Evolutionary conservation across 53 echinoderm and acorn worm species (phyloP), one percentile per base, ranked within the genome.

Genomic region (Crossaster papposus): DNA sequence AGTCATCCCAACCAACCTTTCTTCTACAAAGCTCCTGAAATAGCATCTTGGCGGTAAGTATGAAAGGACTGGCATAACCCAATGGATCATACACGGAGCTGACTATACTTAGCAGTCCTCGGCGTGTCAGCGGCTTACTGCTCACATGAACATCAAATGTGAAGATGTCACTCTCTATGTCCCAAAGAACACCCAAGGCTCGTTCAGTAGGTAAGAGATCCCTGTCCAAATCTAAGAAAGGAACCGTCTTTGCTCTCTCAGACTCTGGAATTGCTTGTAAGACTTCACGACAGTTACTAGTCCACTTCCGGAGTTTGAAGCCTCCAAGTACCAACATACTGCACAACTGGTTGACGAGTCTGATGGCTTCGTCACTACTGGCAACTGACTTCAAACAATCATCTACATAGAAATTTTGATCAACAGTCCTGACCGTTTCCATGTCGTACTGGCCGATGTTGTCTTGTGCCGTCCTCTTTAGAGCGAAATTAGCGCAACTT

Each of bases 341-440:
- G 32, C 32, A 30, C 20, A 81, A 30, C 29, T 68, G 64, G 8
- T 79, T 32, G 18, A 89, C 33, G 32, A 91, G 38, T 30, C 31
- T 75, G 0, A 36, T 71, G 55, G 91, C 93, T 17, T 88, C 88
- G 33, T 81, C 79, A 0, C 55, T 54, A 14, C 82, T 78, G 36
- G 30, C 30, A 13, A 93, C 93, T 22, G 93, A 88, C 72, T 88
- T 93, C 37, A 93, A 36, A 55, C 93, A 93, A 50, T 93, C 93
- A 24, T 93, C 93, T 4, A 91, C 89, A 53, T 93, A 91, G 83
- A 91, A 93, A 36, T 93, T 91, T 4, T 88, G 53, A 23, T 63
- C 24, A 13, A 93, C 79, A 1, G 88, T 65, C 20, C 82, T 62
- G 22, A 90, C 72, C 22, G 90, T 73, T 14, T 81, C 72, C 22